phyloP scores from a whole-genome alignment of 2,113 vertebrate species.

The Tonatia bakeri region DNA sequence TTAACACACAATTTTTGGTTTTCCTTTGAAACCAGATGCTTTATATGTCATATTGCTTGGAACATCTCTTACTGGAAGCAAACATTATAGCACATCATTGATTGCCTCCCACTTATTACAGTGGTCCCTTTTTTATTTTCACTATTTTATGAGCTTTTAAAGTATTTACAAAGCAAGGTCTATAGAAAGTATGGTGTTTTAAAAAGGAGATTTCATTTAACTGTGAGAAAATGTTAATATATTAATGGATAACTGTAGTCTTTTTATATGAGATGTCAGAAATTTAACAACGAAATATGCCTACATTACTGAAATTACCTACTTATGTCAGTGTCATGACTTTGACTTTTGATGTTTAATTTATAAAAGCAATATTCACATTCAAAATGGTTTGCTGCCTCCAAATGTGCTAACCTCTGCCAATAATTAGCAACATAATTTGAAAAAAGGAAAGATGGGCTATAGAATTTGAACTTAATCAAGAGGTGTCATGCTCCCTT shows the following conservation, averaged over 20 bases:
- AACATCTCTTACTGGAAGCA: slow-evolving; percentile 1
- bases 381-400: neutral
- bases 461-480: neutral
- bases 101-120: neutral
- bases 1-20: neutral
- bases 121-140: neutral
- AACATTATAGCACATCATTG: neutral
- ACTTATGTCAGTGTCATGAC: neutral
- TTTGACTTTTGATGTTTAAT: neutral
- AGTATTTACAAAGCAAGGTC: neutral
- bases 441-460: neutral
- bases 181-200: neutral
- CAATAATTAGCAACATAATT: neutral
- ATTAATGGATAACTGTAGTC: neutral
- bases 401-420: neutral
- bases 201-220: neutral
- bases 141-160: slow-evolving; percentile 13
- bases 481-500: neutral
- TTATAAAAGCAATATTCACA: slow-evolving; percentile 21
- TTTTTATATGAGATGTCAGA: slow-evolving; percentile 7
- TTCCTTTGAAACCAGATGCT: neutral
- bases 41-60: neutral
- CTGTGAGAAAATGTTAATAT: neutral
- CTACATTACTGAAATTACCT: neutral
- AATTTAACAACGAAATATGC: neutral